Conservation (phyloP, 2,888 invertebrate genomes). For the Acheta domesticus region DNA sequence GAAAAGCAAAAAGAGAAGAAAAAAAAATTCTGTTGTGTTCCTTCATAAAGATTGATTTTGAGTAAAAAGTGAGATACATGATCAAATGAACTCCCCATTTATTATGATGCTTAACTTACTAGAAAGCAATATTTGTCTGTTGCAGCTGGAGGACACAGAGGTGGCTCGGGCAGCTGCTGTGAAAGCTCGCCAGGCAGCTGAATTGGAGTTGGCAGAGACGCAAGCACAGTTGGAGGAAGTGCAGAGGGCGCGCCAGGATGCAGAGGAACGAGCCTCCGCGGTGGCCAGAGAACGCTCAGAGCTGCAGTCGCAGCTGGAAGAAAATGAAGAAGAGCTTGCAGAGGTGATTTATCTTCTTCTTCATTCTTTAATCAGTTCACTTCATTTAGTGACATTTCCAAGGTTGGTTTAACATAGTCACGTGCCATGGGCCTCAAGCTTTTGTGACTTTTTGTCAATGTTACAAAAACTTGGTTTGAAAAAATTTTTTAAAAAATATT, state of each 20-base stretch:
- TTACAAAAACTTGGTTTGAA: too few relatives aligned
- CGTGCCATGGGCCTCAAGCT: too few relatives aligned
- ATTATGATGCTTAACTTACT: too few relatives aligned
- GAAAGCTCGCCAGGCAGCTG: constrained; percentile 81
- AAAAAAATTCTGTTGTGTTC: too few relatives aligned
- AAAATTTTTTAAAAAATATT: too few relatives aligned
- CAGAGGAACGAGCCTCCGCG: constrained; percentile 69
- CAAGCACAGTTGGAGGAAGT: constrained; percentile 80
- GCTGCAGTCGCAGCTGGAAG: constrained; percentile 79
- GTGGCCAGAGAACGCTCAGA: constrained; percentile 78
- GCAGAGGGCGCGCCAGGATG: constrained; percentile 67
- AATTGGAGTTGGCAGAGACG: constrained; percentile 81
- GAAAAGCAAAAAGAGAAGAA: too few relatives aligned
- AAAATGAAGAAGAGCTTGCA: constrained; percentile 88
- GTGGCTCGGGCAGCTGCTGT: constrained; percentile 77
- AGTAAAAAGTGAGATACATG: too few relatives aligned
- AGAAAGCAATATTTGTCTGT: too few relatives aligned
- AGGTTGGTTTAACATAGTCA: background rate
- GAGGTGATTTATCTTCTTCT: constrained; percentile 53
- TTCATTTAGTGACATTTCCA: too few relatives aligned
- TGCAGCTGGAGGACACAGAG: constrained; percentile 84
- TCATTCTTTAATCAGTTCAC: background rate
- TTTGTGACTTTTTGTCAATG: too few relatives aligned
- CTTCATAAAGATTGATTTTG: too few relatives aligned
- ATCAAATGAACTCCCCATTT: too few relatives aligned